phyloP scores from a whole-genome alignment of 2,888 invertebrate genomes.

The Ophonus ardosiacus region DNA sequence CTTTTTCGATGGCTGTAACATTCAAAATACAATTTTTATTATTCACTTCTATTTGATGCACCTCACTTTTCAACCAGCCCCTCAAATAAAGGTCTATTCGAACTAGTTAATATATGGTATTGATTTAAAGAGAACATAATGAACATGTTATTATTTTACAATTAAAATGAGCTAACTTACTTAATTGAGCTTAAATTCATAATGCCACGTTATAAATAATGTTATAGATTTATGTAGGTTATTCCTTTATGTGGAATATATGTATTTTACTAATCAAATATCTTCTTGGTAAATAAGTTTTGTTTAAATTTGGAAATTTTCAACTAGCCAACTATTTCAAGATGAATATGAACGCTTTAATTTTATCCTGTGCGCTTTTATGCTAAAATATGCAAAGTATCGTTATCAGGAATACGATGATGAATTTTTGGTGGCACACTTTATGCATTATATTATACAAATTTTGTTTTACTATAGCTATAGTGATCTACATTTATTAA shows the following conservation, averaged over 20 bases:
- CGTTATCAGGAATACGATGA: constrained; percentile 19
- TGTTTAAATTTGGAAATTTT: constrained; percentile 9
- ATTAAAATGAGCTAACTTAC: too few relatives aligned
- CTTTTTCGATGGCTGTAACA: too few relatives aligned
- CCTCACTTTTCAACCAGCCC: too few relatives aligned
- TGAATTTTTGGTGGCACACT: constrained; percentile 26
- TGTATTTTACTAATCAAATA: neutral
- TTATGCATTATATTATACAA: constrained; percentile 5
- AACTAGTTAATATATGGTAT: too few relatives aligned
- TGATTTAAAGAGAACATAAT: too few relatives aligned
- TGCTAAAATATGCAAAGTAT: constrained; percentile 39
- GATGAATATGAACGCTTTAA: neutral
- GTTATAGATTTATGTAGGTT: too few relatives aligned
- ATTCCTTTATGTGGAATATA: neutral
- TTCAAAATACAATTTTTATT: too few relatives aligned
- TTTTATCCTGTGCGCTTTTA: neutral
- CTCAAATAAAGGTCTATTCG: too few relatives aligned
- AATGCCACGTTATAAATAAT: too few relatives aligned
- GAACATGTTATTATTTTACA: too few relatives aligned
- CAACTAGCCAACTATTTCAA: constrained; percentile 8
- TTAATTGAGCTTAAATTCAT: too few relatives aligned
- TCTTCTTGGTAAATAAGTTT: neutral
- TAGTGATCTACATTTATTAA: neutral
- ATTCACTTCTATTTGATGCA: too few relatives aligned
- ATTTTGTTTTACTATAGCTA: constrained; percentile 26